Percentiles rank a stretch among this genome's conserved stretches.
Conservation (phyloP, 2,888 invertebrate genomes). For the Merodon equestris region DNA sequence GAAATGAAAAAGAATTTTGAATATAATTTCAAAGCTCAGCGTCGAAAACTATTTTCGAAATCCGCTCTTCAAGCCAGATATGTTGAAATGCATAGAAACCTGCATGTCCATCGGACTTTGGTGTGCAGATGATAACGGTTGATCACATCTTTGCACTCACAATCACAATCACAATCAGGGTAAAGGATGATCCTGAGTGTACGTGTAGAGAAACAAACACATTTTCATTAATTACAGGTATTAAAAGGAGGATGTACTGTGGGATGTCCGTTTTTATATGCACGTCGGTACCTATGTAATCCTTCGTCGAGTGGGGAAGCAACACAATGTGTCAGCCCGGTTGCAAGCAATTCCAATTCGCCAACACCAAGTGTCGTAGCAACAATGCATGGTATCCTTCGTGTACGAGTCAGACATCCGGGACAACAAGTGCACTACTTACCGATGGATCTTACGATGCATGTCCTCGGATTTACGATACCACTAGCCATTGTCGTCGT, state of each 20-base stretch:
- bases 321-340: no score
- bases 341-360: no score
- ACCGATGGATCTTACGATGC: constrained; percentile 31
- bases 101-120: no score
- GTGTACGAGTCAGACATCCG: no score
- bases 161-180: no score
- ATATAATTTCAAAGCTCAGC: constrained; percentile 27
- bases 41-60: constrained; percentile 20
- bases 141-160: no score
- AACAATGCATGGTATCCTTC: background rate
- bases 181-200: constrained; percentile 26
- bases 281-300: constrained; percentile 10
- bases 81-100: no score
- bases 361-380: background rate
- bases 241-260: constrained; percentile 56
- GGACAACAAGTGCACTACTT: constrained; percentile 11
- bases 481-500: constrained; percentile 49
- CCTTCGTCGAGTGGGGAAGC: no score
- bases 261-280: constrained; percentile 39
- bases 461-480: constrained; percentile 61
- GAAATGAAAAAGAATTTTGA: constrained; percentile 2
- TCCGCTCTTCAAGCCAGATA: background rate
- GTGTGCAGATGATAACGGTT: no score
- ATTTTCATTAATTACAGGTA: constrained; percentile 67
- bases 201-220: constrained; percentile 25